Conservation (phyloP, 2,113 vertebrate genomes). For the Sardina pilchardus region DNA sequence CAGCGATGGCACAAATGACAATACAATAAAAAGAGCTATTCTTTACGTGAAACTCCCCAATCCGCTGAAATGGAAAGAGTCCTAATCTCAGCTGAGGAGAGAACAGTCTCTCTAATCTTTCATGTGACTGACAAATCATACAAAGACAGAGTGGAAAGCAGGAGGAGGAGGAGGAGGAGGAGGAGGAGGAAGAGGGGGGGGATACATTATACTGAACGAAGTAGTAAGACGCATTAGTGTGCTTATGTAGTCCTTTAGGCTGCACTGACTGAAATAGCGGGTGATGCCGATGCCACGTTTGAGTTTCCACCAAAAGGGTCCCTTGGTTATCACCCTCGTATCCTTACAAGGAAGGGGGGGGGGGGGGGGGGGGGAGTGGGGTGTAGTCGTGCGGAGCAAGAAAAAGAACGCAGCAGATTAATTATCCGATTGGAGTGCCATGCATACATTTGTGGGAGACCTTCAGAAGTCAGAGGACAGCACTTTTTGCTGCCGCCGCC, state of each 20-base stretch:
- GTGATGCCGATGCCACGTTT: slow-evolving; percentile 8
- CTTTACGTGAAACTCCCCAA: not conserved
- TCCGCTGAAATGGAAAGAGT: not conserved
- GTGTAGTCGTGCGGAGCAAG: not conserved
- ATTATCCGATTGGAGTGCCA: slow-evolving; percentile 40
- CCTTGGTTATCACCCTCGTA: slow-evolving; percentile 23
- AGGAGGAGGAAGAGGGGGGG: not conserved
- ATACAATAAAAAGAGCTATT: not conserved
- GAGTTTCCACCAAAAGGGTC: slow-evolving; percentile 24
- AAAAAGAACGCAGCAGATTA: slow-evolving; percentile 31
- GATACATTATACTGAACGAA: not conserved
- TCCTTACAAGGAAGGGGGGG: slow-evolving; percentile 19
- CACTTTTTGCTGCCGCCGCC: slow-evolving; percentile 8
- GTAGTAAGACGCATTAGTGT: slow-evolving; percentile 22
- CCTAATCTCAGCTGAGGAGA: not conserved
- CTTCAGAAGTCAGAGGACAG: slow-evolving; percentile 40
- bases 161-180: not conserved
- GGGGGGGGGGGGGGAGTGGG: not conserved
- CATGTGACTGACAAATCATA: not conserved
- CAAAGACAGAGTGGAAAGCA: not conserved
- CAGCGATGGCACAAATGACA: not conserved
- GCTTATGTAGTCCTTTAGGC: slow-evolving; percentile 24
- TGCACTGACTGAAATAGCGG: not conserved
- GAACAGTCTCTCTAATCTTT: not conserved
- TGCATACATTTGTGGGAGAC: slow-evolving; percentile 32